Conservation (phyloP, 2,888 invertebrate genomes). For the Sarcophaga caerulescens region DNA sequence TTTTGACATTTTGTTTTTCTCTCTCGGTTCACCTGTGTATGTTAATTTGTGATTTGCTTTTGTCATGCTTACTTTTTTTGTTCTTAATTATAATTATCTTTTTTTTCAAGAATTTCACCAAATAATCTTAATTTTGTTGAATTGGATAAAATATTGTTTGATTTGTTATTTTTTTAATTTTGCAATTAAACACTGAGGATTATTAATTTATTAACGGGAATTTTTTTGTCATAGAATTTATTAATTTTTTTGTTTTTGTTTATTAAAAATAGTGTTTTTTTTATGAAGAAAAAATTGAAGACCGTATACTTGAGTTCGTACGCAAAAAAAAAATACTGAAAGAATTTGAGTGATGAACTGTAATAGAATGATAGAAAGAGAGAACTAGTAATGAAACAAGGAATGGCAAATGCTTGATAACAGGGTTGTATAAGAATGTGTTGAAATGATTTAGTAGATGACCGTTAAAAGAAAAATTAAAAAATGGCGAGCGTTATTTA, state of each 20-base stretch:
- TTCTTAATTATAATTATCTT: constrained; percentile 22
- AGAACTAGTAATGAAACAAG: not conserved
- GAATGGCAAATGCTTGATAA: not conserved
- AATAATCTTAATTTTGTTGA: not conserved
- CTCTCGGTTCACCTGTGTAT: constrained; percentile 50
- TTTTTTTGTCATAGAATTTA: not conserved
- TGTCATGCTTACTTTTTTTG: constrained; percentile 13
- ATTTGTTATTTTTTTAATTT: not conserved
- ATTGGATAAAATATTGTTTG: not conserved
- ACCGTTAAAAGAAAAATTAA: not conserved
- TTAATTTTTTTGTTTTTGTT: constrained; percentile 2
- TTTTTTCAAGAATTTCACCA: not conserved
- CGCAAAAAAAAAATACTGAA: constrained; percentile 22
- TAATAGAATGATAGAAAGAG: constrained; percentile 1
- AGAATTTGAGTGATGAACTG: constrained; percentile 1
- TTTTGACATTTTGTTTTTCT: constrained; percentile 55
- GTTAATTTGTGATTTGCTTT: not conserved
- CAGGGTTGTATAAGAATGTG: not conserved
- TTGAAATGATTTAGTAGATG: not conserved
- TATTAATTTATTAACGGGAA: not conserved
- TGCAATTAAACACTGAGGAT: not conserved
- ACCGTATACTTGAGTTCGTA: not conserved
- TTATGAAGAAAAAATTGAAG: not conserved
- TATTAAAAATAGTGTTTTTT: not conserved
- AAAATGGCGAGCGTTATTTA: too few relatives aligned